Conservation (phyloP, 2,797 vertebrate genomes). For the Pangasius mekongensis region DNA sequence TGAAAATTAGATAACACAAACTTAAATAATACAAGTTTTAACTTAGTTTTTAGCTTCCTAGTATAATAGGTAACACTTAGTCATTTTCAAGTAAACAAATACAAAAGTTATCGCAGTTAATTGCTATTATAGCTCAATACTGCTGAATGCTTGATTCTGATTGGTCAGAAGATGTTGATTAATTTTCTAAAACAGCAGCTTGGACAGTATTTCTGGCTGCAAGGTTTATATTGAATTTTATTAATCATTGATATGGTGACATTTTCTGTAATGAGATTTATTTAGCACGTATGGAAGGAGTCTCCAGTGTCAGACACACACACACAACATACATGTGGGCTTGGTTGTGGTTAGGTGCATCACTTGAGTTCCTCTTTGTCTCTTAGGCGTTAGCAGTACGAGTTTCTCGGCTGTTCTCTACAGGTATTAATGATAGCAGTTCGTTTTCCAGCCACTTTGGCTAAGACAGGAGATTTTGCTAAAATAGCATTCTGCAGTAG, state of each 20-base stretch:
- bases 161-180: neutral
- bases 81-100: too few relatives aligned
- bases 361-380: neutral
- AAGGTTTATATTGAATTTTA: neutral
- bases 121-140: neutral
- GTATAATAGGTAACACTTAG: too few relatives aligned
- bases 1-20: too few relatives aligned
- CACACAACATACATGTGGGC: neutral
- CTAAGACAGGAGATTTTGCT: constrained; percentile 53
- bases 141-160: neutral
- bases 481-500: constrained; percentile 49
- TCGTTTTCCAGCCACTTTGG: constrained; percentile 1
- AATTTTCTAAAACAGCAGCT: neutral
- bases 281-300: neutral
- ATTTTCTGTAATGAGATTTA: neutral
- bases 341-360: neutral
- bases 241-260: neutral
- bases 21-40: too few relatives aligned
- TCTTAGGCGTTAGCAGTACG: neutral
- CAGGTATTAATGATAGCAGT: neutral
- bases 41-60: too few relatives aligned
- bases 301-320: neutral
- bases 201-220: neutral
- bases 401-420: neutral
- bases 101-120: neutral